These are phyloP conservation scores for Tiphia femorata DNA, from an alignment of 2,888 invertebrate genomes.

Conservation along the genomic window DNA sequence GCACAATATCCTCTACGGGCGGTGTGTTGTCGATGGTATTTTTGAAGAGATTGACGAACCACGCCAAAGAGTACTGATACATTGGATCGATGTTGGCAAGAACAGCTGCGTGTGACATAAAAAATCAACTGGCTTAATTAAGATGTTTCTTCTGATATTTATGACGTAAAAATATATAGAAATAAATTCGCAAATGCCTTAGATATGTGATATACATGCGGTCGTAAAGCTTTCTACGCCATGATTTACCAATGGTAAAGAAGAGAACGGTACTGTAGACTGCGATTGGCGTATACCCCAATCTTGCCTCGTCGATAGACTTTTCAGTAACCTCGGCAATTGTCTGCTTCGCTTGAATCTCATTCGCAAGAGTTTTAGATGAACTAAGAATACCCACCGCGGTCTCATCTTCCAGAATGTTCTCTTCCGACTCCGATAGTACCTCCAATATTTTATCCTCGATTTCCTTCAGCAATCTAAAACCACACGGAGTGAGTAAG, in stretches of 20 bases:
- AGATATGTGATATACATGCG: not conserved
- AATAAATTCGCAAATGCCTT: not conserved
- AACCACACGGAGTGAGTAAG: slow-evolving; percentile 29
- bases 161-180: slow-evolving; percentile 14
- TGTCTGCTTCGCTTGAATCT: slow-evolving; percentile 91
- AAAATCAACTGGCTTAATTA: no score
- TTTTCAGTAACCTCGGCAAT: slow-evolving; percentile 90
- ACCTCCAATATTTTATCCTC: slow-evolving; percentile 92
- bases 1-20: slow-evolving; percentile 82
- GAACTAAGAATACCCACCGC: slow-evolving; percentile 89
- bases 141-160: not conserved
- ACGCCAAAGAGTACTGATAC: slow-evolving; percentile 95
- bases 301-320: slow-evolving; percentile 87
- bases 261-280: slow-evolving; percentile 91
- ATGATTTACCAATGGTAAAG: slow-evolving; percentile 83
- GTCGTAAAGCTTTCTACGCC: not conserved
- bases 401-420: slow-evolving; percentile 92
- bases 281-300: slow-evolving; percentile 90
- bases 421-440: slow-evolving; percentile 79
- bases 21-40: slow-evolving; percentile 89
- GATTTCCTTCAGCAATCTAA: slow-evolving; percentile 84
- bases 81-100: slow-evolving; percentile 95
- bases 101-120: slow-evolving; percentile 74
- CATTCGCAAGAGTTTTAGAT: slow-evolving; percentile 89
- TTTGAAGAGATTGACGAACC: slow-evolving; percentile 93